Percentiles rank a stretch among this genome's conserved stretches.
Conservation (phyloP, 2,113 vertebrate species). For the Ginglymostoma cirratum region DNA sequence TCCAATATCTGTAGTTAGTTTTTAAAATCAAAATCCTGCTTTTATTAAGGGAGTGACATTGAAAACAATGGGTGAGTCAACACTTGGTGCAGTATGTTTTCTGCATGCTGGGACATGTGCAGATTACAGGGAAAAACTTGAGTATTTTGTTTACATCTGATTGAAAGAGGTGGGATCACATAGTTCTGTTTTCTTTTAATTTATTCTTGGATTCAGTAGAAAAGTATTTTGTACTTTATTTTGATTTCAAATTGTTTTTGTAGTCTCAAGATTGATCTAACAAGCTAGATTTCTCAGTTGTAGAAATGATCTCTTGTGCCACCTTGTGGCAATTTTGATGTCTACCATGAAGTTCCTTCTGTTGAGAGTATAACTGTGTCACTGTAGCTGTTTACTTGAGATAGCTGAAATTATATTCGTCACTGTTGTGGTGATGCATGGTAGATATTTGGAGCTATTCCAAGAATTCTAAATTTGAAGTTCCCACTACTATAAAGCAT, state of each 20-base stretch:
- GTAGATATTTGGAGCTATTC: not conserved
- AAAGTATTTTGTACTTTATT: not conserved
- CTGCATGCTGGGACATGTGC: not conserved
- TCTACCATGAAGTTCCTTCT: not conserved
- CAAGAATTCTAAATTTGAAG: not conserved
- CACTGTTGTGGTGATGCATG: not conserved
- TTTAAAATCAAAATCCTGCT: not conserved
- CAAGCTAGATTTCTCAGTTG: not conserved
- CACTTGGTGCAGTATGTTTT: not conserved
- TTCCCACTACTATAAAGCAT: not conserved
- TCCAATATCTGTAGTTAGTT: not conserved
- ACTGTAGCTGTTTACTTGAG: not conserved
- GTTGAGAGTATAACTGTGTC: not conserved
- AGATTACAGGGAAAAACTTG: not conserved
- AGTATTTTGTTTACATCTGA: not conserved
- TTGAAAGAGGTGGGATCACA: not conserved
- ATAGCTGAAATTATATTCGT: not conserved
- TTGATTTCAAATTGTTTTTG: not conserved
- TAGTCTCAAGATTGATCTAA: not conserved
- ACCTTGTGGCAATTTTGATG: not conserved
- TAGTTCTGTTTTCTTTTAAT: not conserved
- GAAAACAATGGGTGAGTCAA: not conserved
- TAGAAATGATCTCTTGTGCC: not conserved
- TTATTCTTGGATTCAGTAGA: not conserved
- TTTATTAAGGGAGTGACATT: not conserved